Conservation (phyloP, 2,797 vertebrate species). For the Neostethus bicornis region DNA sequence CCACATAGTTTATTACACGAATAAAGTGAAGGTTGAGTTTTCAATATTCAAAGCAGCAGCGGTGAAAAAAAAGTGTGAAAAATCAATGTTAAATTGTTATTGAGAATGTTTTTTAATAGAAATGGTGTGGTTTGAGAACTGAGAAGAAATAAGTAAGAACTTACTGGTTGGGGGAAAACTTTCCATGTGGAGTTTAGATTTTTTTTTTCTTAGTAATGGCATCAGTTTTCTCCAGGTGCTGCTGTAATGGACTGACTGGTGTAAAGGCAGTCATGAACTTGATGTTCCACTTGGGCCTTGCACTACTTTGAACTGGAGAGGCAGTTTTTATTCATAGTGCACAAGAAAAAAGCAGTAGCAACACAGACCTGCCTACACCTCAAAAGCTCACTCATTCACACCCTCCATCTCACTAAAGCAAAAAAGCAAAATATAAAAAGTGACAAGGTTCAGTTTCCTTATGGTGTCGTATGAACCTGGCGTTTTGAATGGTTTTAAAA, state of each 20-base stretch:
- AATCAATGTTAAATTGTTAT: constrained; percentile 1
- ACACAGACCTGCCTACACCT: not conserved
- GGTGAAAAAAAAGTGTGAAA: constrained; percentile 1
- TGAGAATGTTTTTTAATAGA: not conserved
- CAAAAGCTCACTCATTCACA: not conserved
- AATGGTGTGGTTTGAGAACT: not conserved
- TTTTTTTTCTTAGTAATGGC: not conserved
- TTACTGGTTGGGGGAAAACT: not conserved
- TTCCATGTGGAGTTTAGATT: not conserved
- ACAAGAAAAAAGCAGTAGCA: not conserved
- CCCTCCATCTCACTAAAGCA: not conserved
- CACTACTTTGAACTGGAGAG: not conserved
- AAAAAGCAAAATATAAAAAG: not conserved
- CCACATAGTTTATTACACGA: constrained; percentile 18
- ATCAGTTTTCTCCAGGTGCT: not conserved
- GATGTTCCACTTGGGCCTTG: not conserved
- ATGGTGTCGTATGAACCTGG: not conserved
- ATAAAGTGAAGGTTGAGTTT: constrained; percentile 14
- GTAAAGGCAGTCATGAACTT: not conserved
- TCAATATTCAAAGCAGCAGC: constrained; percentile 15
- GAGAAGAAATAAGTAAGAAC: not conserved
- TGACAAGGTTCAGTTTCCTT: not conserved
- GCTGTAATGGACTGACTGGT: not conserved
- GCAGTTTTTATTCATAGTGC: not conserved
- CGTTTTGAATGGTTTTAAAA: not conserved